phyloP scores from a whole-genome alignment of 2,888 invertebrate species.

The Arge pagana region DNA sequence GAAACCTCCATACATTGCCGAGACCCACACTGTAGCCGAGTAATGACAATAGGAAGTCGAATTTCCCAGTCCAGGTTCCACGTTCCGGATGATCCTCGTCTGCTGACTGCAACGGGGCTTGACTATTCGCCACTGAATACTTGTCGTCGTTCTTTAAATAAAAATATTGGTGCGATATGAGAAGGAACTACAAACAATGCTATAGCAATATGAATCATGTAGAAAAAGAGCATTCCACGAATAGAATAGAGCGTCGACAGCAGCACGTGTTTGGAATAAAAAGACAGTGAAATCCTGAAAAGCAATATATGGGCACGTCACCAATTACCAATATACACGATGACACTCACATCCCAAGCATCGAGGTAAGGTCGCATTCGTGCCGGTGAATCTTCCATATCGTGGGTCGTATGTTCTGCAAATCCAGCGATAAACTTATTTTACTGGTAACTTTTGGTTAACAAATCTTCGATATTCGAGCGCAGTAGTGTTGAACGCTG shows the following conservation, averaged over 20 bases:
- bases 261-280: neutral
- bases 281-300: neutral
- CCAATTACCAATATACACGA: neutral
- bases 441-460: too few relatives aligned
- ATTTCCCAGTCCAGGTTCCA: slow-evolving; percentile 76
- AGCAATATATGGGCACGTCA: neutral
- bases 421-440: too few relatives aligned
- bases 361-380: slow-evolving; percentile 54
- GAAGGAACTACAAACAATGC: too few relatives aligned
- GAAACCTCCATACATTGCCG: slow-evolving; percentile 78
- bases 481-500: too few relatives aligned
- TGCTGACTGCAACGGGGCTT: slow-evolving; percentile 56
- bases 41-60: slow-evolving; percentile 73
- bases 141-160: slow-evolving; percentile 57
- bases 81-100: slow-evolving; percentile 63
- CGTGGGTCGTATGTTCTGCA: slow-evolving; percentile 9
- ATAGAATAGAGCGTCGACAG: too few relatives aligned
- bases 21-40: slow-evolving; percentile 75
- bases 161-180: too few relatives aligned
- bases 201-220: too few relatives aligned
- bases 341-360: slow-evolving; percentile 53
- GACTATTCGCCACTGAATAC: slow-evolving; percentile 59
- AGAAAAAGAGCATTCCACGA: too few relatives aligned
- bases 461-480: too few relatives aligned
- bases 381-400: slow-evolving; percentile 54